phyloP scores from a whole-genome alignment of 2,113 vertebrate species.

The Myodes glareolus region DNA sequence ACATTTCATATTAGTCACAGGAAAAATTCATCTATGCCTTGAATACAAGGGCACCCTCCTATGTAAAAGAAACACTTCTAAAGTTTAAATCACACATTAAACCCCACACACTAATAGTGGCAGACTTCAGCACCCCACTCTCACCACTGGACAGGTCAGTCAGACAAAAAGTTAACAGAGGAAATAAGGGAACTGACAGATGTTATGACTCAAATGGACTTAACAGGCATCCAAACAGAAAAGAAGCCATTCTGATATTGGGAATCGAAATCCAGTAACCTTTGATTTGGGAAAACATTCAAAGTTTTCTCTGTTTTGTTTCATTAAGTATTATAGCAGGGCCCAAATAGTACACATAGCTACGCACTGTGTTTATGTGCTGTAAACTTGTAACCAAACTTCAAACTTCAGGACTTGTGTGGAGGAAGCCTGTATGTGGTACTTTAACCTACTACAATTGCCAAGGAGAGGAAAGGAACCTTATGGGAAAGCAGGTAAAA shows the following conservation, averaged over 20 bases:
- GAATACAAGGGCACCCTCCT: too few species aligned
- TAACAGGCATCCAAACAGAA: too few species aligned
- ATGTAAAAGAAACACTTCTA: too few species aligned
- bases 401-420: conserved; percentile 76
- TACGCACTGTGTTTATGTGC: conserved; percentile 76
- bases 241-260: conserved; percentile 34
- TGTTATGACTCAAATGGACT: too few species aligned
- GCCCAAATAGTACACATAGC: conserved; percentile 71
- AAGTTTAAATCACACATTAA: too few species aligned
- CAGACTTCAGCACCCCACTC: too few species aligned
- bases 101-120: too few species aligned
- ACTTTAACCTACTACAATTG: conserved; percentile 83
- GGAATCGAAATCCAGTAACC: conserved; percentile 58
- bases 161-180: too few species aligned
- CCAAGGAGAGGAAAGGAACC: conserved; percentile 69
- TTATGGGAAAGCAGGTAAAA: conserved; percentile 81
- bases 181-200: too few species aligned
- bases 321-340: conserved; percentile 74
- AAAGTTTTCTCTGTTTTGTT: conserved; percentile 74
- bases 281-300: conserved; percentile 69
- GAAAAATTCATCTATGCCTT: too few species aligned
- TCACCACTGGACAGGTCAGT: too few species aligned
- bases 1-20: too few species aligned
- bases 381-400: conserved; percentile 73
- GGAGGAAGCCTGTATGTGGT: conserved; percentile 82